These are phyloP conservation scores for Phalacrocorax brasilianus DNA, from an alignment of 2,113 vertebrate species.

Conservation along the genomic window DNA sequence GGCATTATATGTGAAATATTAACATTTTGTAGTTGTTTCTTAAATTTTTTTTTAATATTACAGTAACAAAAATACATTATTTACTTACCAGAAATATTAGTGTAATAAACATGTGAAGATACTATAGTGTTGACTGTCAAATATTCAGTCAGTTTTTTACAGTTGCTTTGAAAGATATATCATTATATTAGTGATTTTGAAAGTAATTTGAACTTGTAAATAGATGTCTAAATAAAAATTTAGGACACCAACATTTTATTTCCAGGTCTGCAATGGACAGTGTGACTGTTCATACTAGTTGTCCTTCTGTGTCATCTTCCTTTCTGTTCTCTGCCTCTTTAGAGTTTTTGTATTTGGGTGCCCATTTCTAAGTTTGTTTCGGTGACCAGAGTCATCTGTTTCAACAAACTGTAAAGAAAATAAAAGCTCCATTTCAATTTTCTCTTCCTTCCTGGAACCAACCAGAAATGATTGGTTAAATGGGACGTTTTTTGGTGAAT, in stretches of 20 bases:
- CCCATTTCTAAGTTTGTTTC: neutral
- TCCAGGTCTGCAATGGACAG: neutral
- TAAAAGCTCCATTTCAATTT: neutral
- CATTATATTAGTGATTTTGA: neutral
- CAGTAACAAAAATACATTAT: neutral
- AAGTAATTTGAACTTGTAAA: neutral
- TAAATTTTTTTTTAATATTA: neutral
- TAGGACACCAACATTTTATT: neutral
- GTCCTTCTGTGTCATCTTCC: neutral
- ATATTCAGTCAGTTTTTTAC: neutral
- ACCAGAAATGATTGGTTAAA: neutral
- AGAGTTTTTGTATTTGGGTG: neutral
- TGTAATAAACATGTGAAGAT: neutral
- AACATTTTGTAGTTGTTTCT: rapidly evolving
- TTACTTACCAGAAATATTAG: neutral
- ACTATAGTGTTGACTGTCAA: neutral
- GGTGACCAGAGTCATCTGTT: neutral
- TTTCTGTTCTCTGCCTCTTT: neutral
- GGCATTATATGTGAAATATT: neutral
- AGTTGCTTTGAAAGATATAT: neutral
- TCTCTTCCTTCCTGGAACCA: neutral
- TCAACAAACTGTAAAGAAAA: neutral
- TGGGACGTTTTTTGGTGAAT: rapidly evolving
- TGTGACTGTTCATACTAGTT: neutral
- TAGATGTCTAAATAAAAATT: neutral